Base-by-base conservation (phyloP, 2,797 vertebrate genomes). In the Ctenosaura bakeri region DNA sequence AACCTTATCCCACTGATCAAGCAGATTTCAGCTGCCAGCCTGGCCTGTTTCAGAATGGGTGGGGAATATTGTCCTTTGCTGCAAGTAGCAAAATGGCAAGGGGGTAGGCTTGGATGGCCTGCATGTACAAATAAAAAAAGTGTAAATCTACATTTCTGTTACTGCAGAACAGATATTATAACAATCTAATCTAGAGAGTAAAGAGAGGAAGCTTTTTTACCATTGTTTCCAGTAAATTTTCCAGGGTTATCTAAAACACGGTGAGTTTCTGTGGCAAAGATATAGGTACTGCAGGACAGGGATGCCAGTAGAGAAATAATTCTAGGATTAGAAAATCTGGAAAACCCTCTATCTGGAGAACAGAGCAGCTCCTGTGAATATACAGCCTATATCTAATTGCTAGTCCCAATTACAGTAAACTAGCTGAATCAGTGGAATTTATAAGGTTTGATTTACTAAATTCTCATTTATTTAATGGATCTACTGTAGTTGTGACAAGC, bases 301-400 rank as follows among this genome's bases (percentile, higher is more conserved):
- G 50, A 2, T 52, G n/a, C 56, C 18, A 62, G 42, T 76, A 35
- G 1, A 52, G 56, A 87, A 84, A 83, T 32, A 24, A n/a, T 90
- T 54, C 54, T 10, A 24, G 76, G 83, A 32, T 35, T 13, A 24
- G 66, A 89, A 71, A 50, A 71, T 92, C 87, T 96, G 46, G 95
- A 83, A 97, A 96, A 95, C 93, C 83, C 92, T 79, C 16, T 22
- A 4, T 16, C 42, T 80, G 64, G 22, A 71, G 50, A 54, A 88
- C 22, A 56, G 3, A 26, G 46, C 56, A 26, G 26, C 16, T 35
- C 6, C 64, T 79, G 87, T 52, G 64, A 85, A 81, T 62, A 35
- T 10, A n/a, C 76, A 32, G 29, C 66, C 66, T 69, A 69, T 32
- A 69, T 32, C 26, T 32, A 69, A 32, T 69, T 69, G 66, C 66